Evolutionary conservation across 2,113 vertebrate genomes (phyloP).

Genomic region (Phyllopteryx taeniolatus): DNA sequence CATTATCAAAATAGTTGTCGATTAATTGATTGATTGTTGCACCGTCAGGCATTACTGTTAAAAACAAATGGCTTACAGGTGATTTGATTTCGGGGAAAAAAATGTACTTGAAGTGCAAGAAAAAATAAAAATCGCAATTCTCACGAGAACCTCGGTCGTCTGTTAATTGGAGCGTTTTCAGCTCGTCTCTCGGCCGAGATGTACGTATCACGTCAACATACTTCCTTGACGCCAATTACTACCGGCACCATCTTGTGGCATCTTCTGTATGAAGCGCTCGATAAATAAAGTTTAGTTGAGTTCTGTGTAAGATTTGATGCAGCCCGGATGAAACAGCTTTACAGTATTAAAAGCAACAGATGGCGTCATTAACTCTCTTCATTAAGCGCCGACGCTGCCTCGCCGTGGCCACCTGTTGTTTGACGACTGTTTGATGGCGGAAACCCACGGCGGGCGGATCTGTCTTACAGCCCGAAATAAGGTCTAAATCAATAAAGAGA

Average conservation of each 20-base stretch:
- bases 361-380: conserved; percentile 61
- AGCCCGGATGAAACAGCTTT: conserved; percentile 27
- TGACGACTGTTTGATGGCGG: conserved; percentile 44
- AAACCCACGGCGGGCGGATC: neutral
- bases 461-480: neutral
- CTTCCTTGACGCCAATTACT: too few species aligned
- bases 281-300: neutral
- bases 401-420: conserved; percentile 60
- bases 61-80: too few species aligned
- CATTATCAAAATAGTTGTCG: too few species aligned
- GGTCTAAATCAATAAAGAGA: conserved; percentile 20
- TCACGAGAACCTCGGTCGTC: too few species aligned
- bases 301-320: neutral
- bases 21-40: too few species aligned
- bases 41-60: too few species aligned
- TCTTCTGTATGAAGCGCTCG: too few species aligned
- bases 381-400: conserved; percentile 48
- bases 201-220: neutral
- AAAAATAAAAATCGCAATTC: too few species aligned
- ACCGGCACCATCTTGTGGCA: neutral
- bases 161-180: too few species aligned
- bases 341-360: conserved; percentile 50
- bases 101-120: too few species aligned
- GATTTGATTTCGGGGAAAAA: too few species aligned
- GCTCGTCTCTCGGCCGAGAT: too few species aligned